Evolutionary conservation across 2,888 invertebrate species (phyloP).

Genomic region (Papilio gigon): DNA sequence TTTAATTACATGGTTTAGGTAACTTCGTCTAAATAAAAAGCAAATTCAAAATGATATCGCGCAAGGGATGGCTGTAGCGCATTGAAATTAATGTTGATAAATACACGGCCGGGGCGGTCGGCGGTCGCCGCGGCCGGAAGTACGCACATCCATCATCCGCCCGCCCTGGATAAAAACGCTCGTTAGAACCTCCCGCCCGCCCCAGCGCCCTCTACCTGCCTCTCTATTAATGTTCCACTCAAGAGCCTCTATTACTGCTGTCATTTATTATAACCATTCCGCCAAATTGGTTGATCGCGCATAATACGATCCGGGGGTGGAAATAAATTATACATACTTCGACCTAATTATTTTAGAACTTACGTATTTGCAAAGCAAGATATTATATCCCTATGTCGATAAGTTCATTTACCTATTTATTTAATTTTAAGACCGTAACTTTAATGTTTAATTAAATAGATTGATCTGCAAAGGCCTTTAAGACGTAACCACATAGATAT

Average conservation of each 20-base stretch:
- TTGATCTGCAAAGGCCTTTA: not conserved
- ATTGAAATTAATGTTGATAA: constrained; percentile 79
- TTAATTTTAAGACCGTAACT: no score
- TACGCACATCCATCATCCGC: constrained; percentile 79
- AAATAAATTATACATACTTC: constrained; percentile 50
- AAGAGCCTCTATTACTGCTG: constrained; percentile 80
- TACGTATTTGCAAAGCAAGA: not conserved
- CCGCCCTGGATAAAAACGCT: constrained; percentile 81
- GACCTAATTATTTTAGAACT: constrained; percentile 24
- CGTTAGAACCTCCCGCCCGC: constrained; percentile 66
- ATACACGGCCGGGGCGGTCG: constrained; percentile 74
- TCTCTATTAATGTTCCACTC: constrained; percentile 81
- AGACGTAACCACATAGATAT: no score
- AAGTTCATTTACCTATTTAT: not conserved
- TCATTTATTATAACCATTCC: constrained; percentile 82
- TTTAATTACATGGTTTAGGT: constrained; percentile 1
- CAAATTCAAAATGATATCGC: constrained; percentile 11
- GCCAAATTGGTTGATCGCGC: constrained; percentile 78
- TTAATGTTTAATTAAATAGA: no score
- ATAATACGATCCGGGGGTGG: constrained; percentile 50
- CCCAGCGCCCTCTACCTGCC: constrained; percentile 65
- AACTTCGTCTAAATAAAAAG: constrained; percentile 17
- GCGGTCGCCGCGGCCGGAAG: constrained; percentile 77
- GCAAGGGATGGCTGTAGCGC: constrained; percentile 45
- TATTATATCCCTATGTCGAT: not conserved